These are phyloP conservation scores for Coregonus ussuriensis DNA, from an alignment of 2,797 vertebrate genomes.

Conservation along the genomic window DNA sequence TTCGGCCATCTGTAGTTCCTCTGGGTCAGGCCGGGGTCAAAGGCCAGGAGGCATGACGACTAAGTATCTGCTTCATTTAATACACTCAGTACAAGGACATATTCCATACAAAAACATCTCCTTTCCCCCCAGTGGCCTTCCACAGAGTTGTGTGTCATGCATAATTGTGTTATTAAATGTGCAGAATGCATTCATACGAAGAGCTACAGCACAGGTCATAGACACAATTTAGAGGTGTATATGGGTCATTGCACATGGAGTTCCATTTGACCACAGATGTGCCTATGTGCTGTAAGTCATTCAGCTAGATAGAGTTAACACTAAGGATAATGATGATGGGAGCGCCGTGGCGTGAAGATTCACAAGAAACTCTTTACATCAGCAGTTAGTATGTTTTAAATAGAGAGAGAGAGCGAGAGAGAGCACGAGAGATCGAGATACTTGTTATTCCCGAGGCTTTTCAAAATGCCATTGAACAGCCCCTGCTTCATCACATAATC, in stretches of 20 bases:
- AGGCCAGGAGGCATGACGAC: not conserved
- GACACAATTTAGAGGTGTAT: not conserved
- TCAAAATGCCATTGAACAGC: constrained; percentile 38
- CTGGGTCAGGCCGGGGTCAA: constrained; percentile 18
- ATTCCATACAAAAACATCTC: too few relatives aligned
- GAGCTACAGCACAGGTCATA: not conserved
- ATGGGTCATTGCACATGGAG: not conserved
- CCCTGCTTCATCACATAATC: constrained; percentile 33
- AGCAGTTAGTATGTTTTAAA: not conserved
- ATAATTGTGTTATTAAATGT: constrained; percentile 4
- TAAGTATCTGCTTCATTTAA: not conserved
- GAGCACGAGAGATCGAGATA: not conserved
- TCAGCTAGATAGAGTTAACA: not conserved
- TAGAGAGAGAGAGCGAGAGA: not conserved
- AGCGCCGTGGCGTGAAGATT: constrained; percentile 9
- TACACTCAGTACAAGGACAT: not conserved
- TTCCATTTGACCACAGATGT: not conserved
- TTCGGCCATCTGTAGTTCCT: not conserved
- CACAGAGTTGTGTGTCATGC: not conserved
- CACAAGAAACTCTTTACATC: not conserved
- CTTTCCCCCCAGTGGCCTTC: not conserved
- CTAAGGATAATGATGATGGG: not conserved
- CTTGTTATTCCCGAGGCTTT: constrained; percentile 34
- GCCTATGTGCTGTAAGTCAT: not conserved
- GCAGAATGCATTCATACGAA: constrained; percentile 6